These are phyloP conservation scores for Anagyrus pseudococci DNA, from an alignment of 2,888 invertebrate genomes.

Conservation along the genomic window DNA sequence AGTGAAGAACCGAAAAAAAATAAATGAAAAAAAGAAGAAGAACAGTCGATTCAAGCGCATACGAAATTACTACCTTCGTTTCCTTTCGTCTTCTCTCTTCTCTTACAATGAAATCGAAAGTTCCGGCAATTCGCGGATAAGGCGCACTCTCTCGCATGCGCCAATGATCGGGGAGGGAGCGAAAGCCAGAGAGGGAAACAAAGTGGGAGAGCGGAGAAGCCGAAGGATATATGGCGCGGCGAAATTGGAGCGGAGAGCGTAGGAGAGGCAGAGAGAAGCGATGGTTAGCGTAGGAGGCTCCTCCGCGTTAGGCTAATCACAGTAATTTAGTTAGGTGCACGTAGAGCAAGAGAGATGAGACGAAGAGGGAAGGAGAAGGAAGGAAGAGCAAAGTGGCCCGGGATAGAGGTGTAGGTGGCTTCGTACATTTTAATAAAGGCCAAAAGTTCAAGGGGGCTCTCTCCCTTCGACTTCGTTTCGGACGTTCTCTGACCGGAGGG, in stretches of 20 bases:
- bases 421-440: constrained; percentile 35
- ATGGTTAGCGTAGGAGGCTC: constrained; percentile 32
- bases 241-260: constrained; percentile 37
- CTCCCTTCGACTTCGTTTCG: background rate
- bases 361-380: constrained; percentile 15
- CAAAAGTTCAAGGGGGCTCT: background rate
- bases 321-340: constrained; percentile 30
- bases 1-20: too few species aligned
- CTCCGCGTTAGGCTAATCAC: constrained; percentile 32
- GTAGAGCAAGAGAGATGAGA: constrained; percentile 19
- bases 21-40: too few species aligned
- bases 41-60: background rate
- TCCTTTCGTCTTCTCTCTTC: constrained; percentile 25
- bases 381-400: background rate
- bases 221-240: background rate
- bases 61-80: constrained; percentile 33
- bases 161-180: background rate
- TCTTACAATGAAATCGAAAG: constrained; percentile 37
- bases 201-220: background rate
- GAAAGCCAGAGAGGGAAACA: background rate
- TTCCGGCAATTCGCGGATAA: constrained; percentile 3
- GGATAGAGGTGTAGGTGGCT: constrained; percentile 10
- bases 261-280: constrained; percentile 7
- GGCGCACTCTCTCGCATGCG: constrained; percentile 2
- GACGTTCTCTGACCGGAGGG: constrained; percentile 22